Conservation (phyloP, 2,888 invertebrate species). For the Euspilapteryx auroguttella region DNA sequence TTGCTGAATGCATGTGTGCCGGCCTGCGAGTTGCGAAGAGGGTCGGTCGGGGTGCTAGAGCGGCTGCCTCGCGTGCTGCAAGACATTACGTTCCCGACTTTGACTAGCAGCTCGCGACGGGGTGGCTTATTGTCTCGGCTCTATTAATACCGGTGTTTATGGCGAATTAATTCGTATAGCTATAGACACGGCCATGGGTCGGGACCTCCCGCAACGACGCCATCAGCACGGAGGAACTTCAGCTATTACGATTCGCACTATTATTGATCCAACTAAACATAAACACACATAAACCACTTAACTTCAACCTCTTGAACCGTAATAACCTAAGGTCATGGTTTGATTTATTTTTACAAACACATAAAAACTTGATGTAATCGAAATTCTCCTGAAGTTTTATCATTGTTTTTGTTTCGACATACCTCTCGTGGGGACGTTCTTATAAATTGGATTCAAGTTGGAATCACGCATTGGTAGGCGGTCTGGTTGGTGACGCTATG, state of each 20-base stretch:
- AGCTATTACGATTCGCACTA: no score
- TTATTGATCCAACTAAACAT: no score
- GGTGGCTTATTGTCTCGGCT: constrained; percentile 52
- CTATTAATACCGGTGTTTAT: constrained; percentile 49
- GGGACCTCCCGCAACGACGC: no score
- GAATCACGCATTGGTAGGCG: constrained; percentile 25
- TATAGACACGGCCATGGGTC: background rate
- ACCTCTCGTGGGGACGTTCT: constrained; percentile 45
- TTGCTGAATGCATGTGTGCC: no score
- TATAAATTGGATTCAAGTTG: constrained; percentile 52
- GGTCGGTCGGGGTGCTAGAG: constrained; percentile 15
- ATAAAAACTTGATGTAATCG: constrained; percentile 19
- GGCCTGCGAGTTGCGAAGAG: no score
- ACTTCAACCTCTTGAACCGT: no score
- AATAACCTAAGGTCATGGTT: no score
- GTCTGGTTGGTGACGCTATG: no score
- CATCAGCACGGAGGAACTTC: no score
- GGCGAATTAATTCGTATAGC: constrained; percentile 36
- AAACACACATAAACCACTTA: no score
- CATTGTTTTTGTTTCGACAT: constrained; percentile 46
- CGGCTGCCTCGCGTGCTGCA: constrained; percentile 31
- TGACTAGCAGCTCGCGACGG: constrained; percentile 30
- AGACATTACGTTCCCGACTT: constrained; percentile 29
- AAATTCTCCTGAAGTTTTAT: constrained; percentile 39
- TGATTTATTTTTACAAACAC: no score